A percentile compares a stretch with the other conserved stretches of the same genome.
phyloP scores from a whole-genome alignment of 2,113 vertebrate genomes.

The Cryptotis parvus region DNA sequence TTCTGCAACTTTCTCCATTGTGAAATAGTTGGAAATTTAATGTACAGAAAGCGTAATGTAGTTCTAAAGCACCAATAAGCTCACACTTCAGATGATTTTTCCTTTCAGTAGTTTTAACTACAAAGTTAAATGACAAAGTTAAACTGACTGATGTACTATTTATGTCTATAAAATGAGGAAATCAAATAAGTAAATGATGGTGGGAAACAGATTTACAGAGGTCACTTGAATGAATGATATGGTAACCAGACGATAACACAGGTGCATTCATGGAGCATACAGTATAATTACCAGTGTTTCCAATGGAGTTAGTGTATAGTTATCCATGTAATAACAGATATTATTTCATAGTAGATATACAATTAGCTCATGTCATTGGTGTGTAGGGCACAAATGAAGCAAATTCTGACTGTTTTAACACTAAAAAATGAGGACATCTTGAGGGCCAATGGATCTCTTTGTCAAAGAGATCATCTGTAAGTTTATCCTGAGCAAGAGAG shows the following conservation, averaged over 20 bases:
- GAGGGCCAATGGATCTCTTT: constrained; percentile 63
- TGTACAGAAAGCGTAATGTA: background rate
- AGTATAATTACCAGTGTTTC: constrained; percentile 79
- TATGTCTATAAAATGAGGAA: constrained; percentile 54
- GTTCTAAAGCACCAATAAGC: background rate
- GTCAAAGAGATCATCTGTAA: constrained; percentile 55
- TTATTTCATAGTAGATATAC: constrained; percentile 82
- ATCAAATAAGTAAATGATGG: constrained; percentile 70
- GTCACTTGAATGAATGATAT: constrained; percentile 77
- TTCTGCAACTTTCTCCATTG: background rate
- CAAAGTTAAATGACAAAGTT: background rate
- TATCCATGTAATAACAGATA: constrained; percentile 80
- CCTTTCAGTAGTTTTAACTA: background rate
- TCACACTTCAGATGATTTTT: background rate
- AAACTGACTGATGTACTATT: constrained; percentile 12
- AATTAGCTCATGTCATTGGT: constrained; percentile 76
- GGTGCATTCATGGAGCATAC: constrained; percentile 72
- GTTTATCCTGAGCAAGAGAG: constrained; percentile 38
- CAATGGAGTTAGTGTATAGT: constrained; percentile 81
- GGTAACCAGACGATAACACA: constrained; percentile 77
- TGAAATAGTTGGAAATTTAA: background rate
- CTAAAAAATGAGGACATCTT: constrained; percentile 65
- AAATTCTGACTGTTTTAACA: constrained; percentile 70
- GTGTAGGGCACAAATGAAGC: constrained; percentile 63
- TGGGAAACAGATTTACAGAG: constrained; percentile 74